Evolutionary conservation across 2,113 vertebrate genomes (phyloP).

Genomic region (Vombatus ursinus): DNA sequence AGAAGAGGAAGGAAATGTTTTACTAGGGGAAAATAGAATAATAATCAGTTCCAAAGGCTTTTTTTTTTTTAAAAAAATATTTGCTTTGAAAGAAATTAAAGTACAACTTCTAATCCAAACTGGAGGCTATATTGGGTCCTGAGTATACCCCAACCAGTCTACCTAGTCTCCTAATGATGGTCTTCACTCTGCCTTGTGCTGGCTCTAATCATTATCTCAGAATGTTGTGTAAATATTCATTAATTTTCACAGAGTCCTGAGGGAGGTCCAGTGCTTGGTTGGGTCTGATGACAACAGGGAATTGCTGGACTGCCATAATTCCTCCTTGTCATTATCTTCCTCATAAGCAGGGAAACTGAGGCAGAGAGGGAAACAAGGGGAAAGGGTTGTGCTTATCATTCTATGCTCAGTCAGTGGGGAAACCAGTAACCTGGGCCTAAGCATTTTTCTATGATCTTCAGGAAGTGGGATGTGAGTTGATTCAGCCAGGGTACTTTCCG

Average conservation of each 20-base stretch:
- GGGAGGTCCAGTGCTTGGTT: background rate
- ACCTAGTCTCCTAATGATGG: background rate
- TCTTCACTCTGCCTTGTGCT: constrained; percentile 10
- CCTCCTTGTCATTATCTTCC: constrained; percentile 4
- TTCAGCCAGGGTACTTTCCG: constrained; percentile 11
- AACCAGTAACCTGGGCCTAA: constrained; percentile 33
- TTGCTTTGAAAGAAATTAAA: constrained; percentile 45
- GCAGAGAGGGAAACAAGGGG: background rate
- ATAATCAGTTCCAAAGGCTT: constrained; percentile 10
- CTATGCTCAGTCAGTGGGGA: background rate
- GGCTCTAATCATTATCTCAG: constrained; percentile 40
- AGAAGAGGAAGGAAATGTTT: background rate
- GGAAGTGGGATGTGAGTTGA: constrained; percentile 65
- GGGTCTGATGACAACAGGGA: constrained; percentile 17
- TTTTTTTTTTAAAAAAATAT: background rate
- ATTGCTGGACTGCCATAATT: constrained; percentile 44
- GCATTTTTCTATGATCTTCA: constrained; percentile 24
- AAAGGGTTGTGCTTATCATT: background rate
- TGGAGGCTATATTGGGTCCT: background rate
- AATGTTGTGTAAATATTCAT: constrained; percentile 42
- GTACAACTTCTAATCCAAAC: constrained; percentile 5
- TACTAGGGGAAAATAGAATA: constrained; percentile 22
- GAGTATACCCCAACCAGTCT: background rate
- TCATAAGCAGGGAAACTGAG: constrained; percentile 46
- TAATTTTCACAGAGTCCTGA: constrained; percentile 42